Base-by-base conservation (phyloP, 2,888 invertebrate genomes). In the Argynnis bischoffii region DNA sequence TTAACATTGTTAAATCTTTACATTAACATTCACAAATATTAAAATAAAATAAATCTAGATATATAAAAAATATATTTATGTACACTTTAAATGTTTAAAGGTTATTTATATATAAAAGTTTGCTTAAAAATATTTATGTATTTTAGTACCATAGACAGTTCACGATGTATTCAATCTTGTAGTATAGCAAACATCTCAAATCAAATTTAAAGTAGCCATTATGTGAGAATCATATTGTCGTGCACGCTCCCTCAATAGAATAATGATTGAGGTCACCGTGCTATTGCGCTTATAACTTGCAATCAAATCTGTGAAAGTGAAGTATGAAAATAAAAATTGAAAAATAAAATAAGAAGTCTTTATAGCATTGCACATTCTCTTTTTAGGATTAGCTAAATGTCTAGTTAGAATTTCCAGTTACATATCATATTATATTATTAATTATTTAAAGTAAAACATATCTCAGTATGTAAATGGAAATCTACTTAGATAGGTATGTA, bases 291-390 rank as follows among this genome's bases (percentile, higher is more conserved):
- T 77, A 79, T 78, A 78, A 75, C 75, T 74, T 78, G 77, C 81
- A 75, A 82, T 78, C 77, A 76, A 84, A 78, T 82, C 84, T 84
- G 86, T 87, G 84, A 86, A 82, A 87, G 85, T 89, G 87, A 90
- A 90, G 85, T 86, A 85, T 85, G 85, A 87, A 90, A 91, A 86
- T 84, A 88, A 88, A 82, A 84, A 84, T 78, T 76, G 77, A 84
- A 89, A 89, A 88, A 84, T 81, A 86, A 90, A 87, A 86, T 85
- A 88, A 90, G 90, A 90, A 90, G 87, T 88, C 83, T 80, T 83
- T 84, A n/a, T n/a, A 90, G 92, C 92, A 91, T 92, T 88, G 92
- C 92, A 92, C 92, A 92, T 92, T 92, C 92, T 90, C 91, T 81
- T 87, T 85, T 86, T 81, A 89, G 89, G 87, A 87, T 87, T 84